Evolutionary conservation across 2,113 vertebrate species (phyloP).

Genomic region (Cyprinodon brontotheroides): DNA sequence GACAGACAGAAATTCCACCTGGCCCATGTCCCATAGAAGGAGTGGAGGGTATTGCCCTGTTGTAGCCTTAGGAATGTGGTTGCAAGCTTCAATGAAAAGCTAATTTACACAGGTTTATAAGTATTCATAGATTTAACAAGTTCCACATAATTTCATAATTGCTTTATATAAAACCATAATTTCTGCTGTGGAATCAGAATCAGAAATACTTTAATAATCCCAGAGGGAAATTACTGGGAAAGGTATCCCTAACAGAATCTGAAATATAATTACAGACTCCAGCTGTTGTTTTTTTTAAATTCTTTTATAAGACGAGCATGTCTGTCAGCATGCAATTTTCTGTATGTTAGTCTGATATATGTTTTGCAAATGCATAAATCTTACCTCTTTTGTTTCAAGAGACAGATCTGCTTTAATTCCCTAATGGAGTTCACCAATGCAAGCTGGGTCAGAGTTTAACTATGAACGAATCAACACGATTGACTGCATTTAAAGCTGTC

Average conservation of each 20-base stretch:
- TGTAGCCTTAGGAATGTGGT: slow-evolving; percentile 12
- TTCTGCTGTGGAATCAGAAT: slow-evolving; percentile 13
- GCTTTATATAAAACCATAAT: slow-evolving; percentile 10
- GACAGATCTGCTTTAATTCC: slow-evolving; percentile 75
- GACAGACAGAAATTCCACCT: slow-evolving; percentile 27
- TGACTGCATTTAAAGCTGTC: slow-evolving; percentile 71
- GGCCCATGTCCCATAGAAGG: background rate
- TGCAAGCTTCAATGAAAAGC: slow-evolving; percentile 5
- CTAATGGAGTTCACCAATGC: slow-evolving; percentile 61
- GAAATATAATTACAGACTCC: slow-evolving; percentile 55
- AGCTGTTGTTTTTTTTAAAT: background rate
- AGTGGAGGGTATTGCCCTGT: slow-evolving; percentile 7
- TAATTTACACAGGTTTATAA: slow-evolving; percentile 4
- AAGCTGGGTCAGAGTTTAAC: slow-evolving; percentile 63
- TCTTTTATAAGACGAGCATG: slow-evolving; percentile 9
- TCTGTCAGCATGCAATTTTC: background rate
- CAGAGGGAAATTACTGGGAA: slow-evolving; percentile 11
- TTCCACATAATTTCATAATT: slow-evolving; percentile 1
- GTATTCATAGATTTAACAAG: slow-evolving; percentile 1
- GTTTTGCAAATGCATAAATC: background rate
- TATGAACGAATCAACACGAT: slow-evolving; percentile 64
- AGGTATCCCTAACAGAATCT: slow-evolving; percentile 43
- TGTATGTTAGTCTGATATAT: slow-evolving; percentile 22
- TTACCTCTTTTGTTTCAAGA: slow-evolving; percentile 67
- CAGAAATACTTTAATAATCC: too few species aligned